phyloP scores from a whole-genome alignment of 2,797 vertebrate species.

The Australoheros facetus region DNA sequence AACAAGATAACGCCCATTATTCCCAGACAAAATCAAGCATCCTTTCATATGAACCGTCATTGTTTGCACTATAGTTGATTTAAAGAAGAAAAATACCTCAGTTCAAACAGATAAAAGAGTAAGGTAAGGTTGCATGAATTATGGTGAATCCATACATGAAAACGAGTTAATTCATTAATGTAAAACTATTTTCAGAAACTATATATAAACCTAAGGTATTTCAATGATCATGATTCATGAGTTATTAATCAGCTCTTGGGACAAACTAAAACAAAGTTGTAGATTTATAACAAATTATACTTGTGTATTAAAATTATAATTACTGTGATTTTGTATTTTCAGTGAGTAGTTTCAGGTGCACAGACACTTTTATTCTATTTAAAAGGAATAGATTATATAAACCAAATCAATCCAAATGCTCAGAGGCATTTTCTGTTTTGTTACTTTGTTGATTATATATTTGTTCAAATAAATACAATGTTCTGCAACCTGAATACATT shows the following conservation, averaged over 20 bases:
- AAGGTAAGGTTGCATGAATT: background rate
- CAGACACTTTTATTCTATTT: too few species aligned
- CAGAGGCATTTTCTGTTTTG: background rate
- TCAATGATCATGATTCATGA: background rate
- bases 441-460: background rate
- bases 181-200: too few species aligned
- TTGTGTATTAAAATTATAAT: background rate
- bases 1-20: background rate
- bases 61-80: fast-evolving
- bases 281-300: background rate
- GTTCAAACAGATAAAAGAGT: background rate
- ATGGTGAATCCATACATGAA: background rate
- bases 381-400: too few species aligned
- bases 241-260: background rate
- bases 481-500: fast-evolving
- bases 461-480: background rate
- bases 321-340: background rate
- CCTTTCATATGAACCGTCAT: background rate
- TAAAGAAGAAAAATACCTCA: background rate
- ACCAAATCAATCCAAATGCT: background rate
- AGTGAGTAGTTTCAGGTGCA: background rate
- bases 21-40: background rate
- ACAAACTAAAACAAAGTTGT: fast-evolving
- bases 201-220: background rate
- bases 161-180: background rate